phyloP scores from a whole-genome alignment of 2,888 invertebrate genomes.

The Bedellia somnulentella region DNA sequence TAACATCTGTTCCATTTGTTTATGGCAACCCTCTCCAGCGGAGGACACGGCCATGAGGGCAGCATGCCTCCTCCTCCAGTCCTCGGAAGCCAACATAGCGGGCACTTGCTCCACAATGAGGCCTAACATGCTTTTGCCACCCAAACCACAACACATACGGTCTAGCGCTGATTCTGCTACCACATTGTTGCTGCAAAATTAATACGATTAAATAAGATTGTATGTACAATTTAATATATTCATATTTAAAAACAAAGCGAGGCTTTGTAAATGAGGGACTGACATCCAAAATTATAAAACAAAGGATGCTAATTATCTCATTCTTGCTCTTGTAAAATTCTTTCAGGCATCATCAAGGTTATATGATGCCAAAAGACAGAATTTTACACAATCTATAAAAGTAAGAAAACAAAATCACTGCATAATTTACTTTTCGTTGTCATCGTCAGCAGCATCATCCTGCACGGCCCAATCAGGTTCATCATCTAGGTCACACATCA shows the following conservation, averaged over 20 bases:
- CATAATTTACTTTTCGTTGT: slow-evolving; percentile 75
- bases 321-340: slow-evolving; percentile 37
- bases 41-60: slow-evolving; percentile 98
- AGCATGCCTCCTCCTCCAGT: slow-evolving; percentile 92
- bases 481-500: slow-evolving; percentile 95
- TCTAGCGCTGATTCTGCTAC: slow-evolving; percentile 97
- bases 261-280: too few species aligned
- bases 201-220: neutral
- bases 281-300: slow-evolving; percentile 37
- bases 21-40: slow-evolving; percentile 97
- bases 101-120: slow-evolving; percentile 86
- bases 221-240: too few species aligned
- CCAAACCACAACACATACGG: slow-evolving; percentile 95
- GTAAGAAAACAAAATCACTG: neutral
- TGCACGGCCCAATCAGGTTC: slow-evolving; percentile 86
- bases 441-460: slow-evolving; percentile 89
- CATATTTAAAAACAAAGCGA: too few species aligned
- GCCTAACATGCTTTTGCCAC: slow-evolving; percentile 87
- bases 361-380: slow-evolving; percentile 18
- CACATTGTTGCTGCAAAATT: slow-evolving; percentile 76
- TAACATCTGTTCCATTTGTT: slow-evolving; percentile 96
- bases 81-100: slow-evolving; percentile 78
- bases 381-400: slow-evolving; percentile 20
- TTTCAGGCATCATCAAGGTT: slow-evolving; percentile 16
- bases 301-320: slow-evolving; percentile 49